Percentiles rank a stretch among this genome's conserved stretches.
Conservation (phyloP, 2,888 invertebrate genomes). For the Ochropleura plecta region DNA sequence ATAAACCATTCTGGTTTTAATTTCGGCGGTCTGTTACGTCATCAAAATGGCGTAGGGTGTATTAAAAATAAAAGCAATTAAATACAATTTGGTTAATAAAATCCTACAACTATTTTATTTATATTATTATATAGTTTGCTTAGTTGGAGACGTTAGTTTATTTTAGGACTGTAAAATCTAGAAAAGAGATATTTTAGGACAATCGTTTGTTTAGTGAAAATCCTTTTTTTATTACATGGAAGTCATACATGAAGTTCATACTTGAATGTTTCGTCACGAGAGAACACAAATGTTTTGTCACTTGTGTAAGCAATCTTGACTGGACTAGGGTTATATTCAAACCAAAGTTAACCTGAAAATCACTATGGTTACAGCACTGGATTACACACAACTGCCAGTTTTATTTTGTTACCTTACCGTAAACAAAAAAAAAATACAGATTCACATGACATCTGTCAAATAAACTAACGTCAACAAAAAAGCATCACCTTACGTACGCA, state of each 20-base stretch:
- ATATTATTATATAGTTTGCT: constrained; percentile 61
- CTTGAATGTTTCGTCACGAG: not conserved
- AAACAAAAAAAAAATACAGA: not conserved
- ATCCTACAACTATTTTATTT: constrained; percentile 68
- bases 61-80: constrained; percentile 70
- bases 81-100: constrained; percentile 73
- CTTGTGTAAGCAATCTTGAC: not conserved
- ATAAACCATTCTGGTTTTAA: constrained; percentile 58
- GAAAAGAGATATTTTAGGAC: not conserved
- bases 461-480: constrained; percentile 22
- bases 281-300: not conserved
- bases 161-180: not conserved
- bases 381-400: not conserved
- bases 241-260: not conserved
- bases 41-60: constrained; percentile 62
- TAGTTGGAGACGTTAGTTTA: constrained; percentile 36
- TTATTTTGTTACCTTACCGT: not conserved
- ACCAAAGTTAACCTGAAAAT: not conserved
- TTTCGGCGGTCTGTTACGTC: constrained; percentile 69
- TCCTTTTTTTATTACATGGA: not conserved
- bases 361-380: not conserved
- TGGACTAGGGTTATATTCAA: not conserved
- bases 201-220: not conserved
- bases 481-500: constrained; percentile 44
- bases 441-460: not conserved